phyloP scores from a whole-genome alignment of 2,113 vertebrate genomes.

The Zosterops borbonicus region DNA sequence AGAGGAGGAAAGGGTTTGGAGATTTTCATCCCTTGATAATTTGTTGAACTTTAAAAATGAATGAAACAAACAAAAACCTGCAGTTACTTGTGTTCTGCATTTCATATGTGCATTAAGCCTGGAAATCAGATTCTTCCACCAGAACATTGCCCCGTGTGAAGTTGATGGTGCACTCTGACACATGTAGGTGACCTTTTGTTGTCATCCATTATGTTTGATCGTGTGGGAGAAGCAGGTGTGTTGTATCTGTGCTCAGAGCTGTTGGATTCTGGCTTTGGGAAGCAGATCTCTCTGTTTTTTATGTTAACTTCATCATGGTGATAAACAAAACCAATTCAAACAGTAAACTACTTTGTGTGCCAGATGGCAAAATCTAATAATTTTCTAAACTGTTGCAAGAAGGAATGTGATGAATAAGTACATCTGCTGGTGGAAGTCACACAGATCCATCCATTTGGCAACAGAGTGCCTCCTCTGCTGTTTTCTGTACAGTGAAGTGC shows the following conservation, averaged over 20 bases:
- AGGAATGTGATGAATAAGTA: constrained; percentile 51
- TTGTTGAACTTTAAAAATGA: neutral
- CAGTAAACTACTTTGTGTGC: constrained; percentile 41
- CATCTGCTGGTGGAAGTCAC: constrained; percentile 53
- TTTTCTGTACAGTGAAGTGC: constrained; percentile 31
- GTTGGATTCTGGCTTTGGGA: neutral
- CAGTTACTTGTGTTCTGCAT: neutral
- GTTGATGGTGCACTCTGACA: neutral
- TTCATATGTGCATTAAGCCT: neutral
- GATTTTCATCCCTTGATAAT: neutral
- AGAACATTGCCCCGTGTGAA: neutral
- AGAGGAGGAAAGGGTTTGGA: neutral
- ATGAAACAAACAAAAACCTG: neutral
- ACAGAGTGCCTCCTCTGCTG: constrained; percentile 13
- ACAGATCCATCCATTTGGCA: constrained; percentile 40
- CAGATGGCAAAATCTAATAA: constrained; percentile 60
- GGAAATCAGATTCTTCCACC: neutral
- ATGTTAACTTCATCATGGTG: neutral
- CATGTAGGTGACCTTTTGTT: neutral
- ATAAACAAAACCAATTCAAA: constrained; percentile 54
- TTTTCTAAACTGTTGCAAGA: constrained; percentile 61
- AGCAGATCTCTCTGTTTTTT: constrained; percentile 8
- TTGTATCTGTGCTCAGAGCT: neutral
- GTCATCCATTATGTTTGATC: neutral
- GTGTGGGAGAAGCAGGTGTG: neutral